A percentile compares a stretch with the other conserved stretches of the same genome.
phyloP scores from a whole-genome alignment of 2,888 invertebrate genomes.

The Lepetodrilus schrolli region DNA sequence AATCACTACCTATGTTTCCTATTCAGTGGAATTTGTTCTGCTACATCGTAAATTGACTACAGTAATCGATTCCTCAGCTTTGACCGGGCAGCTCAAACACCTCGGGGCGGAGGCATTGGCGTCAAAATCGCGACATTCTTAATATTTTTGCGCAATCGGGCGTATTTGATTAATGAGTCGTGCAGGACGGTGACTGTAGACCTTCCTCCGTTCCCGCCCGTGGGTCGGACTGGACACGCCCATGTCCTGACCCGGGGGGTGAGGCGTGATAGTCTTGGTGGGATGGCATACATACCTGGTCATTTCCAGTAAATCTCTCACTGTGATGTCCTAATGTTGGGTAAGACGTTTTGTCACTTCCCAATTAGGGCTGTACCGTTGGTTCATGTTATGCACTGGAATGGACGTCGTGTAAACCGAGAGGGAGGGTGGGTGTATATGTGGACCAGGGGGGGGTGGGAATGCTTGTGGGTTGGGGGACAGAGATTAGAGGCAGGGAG shows the following conservation, averaged over 20 bases:
- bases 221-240: constrained; percentile 6
- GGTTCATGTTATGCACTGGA: too few species aligned
- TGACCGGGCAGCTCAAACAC: neutral
- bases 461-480: neutral
- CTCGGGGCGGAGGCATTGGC: neutral
- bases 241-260: constrained; percentile 8
- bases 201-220: neutral
- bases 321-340: constrained; percentile 19
- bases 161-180: constrained; percentile 9
- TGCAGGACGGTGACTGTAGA: neutral
- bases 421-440: neutral
- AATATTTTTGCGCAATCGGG: constrained; percentile 19
- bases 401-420: too few species aligned
- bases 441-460: neutral
- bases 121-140: constrained; percentile 11
- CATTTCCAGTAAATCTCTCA: constrained; percentile 14
- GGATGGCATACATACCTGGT: constrained; percentile 14
- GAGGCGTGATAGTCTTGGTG: neutral
- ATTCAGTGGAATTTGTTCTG: constrained; percentile 15
- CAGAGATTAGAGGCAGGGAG: constrained; percentile 7
- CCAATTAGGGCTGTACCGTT: neutral
- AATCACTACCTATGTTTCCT: constrained; percentile 21
- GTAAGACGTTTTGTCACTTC: neutral
- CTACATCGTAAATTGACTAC: constrained; percentile 15
- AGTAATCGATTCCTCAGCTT: constrained; percentile 1